Evolutionary conservation across 2,888 invertebrate genomes (phyloP).

Genomic region (Lepidonotus clava): DNA sequence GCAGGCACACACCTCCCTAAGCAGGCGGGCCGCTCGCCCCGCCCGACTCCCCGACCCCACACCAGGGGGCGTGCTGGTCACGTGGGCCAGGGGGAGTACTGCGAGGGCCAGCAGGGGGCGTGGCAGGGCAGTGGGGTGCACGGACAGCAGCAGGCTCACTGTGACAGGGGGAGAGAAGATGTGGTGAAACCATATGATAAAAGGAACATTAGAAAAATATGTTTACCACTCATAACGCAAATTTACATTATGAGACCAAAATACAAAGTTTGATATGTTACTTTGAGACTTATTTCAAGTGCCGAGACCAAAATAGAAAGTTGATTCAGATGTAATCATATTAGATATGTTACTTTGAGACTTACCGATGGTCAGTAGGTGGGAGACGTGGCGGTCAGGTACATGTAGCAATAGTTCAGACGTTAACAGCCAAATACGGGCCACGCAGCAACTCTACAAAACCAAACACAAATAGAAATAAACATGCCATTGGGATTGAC

Average conservation of each 20-base stretch:
- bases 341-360: no score
- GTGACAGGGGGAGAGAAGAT: not conserved
- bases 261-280: no score
- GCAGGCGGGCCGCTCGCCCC: not conserved
- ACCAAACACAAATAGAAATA: no score
- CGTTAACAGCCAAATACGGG: not conserved
- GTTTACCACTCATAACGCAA: no score
- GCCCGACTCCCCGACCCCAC: not conserved
- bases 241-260: no score
- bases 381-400: not conserved
- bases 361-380: constrained; percentile 9
- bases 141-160: not conserved
- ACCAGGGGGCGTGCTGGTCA: constrained; percentile 44
- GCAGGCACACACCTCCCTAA: not conserved
- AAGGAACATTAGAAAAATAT: no score
- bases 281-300: no score
- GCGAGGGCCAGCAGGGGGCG: not conserved
- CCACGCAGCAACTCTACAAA: not conserved
- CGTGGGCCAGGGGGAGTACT: constrained; percentile 10
- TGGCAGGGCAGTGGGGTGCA: not conserved
- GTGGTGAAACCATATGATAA: not conserved
- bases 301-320: no score
- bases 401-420: not conserved
- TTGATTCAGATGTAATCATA: no score
- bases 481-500: no score